Evolutionary conservation across 2,888 invertebrate species (phyloP).

Genomic region (Drosophila seclusa): DNA sequence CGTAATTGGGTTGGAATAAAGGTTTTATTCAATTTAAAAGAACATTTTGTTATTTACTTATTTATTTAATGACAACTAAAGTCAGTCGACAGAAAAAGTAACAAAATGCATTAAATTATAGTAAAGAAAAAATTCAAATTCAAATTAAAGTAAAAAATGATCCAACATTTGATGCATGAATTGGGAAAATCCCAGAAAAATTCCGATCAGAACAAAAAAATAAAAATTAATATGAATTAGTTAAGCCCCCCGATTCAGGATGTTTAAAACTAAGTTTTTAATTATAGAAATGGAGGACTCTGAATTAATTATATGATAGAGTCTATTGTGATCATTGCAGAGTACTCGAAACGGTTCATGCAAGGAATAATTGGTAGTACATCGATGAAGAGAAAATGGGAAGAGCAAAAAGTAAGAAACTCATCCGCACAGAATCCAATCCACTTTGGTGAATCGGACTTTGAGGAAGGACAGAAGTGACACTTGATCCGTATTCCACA

Average conservation of each 20-base stretch:
- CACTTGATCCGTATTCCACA: neutral
- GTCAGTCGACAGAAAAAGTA: too few relatives aligned
- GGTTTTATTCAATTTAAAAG: neutral
- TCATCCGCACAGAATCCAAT: neutral
- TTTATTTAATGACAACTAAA: too few relatives aligned
- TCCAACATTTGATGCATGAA: too few relatives aligned
- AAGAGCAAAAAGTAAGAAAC: neutral
- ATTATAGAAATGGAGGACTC: neutral
- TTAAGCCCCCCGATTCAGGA: neutral
- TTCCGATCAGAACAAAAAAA: too few relatives aligned
- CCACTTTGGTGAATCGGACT: neutral
- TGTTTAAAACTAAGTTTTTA: neutral
- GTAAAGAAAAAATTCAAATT: too few relatives aligned
- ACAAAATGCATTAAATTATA: too few relatives aligned
- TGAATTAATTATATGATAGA: neutral
- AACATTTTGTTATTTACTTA: neutral
- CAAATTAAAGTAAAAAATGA: too few relatives aligned
- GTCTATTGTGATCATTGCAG: too few relatives aligned
- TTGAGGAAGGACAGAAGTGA: neutral
- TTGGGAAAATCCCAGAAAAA: too few relatives aligned
- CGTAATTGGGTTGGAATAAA: neutral
- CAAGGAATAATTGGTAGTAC: neutral
- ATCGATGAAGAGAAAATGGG: neutral
- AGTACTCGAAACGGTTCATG: neutral
- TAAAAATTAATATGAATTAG: too few relatives aligned